phyloP scores from a whole-genome alignment of 35 echinoderm and acorn worm species.

The Holothuria glaberrima region DNA sequence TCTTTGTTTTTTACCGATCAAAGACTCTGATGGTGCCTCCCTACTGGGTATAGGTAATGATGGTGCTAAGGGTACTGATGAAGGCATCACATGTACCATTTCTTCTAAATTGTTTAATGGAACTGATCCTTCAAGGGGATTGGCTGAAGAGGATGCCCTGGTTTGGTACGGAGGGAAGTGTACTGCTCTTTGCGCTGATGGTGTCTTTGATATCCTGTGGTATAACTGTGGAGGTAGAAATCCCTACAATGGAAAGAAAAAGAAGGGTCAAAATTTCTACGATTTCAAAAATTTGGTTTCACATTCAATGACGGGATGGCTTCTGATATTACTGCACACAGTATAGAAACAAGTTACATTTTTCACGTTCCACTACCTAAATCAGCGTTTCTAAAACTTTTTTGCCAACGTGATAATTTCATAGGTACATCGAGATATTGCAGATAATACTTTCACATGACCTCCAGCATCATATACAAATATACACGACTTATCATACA shows the following conservation, averaged over 20 bases:
- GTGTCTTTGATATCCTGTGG: slow-evolving; percentile 42
- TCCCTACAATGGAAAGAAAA: slow-evolving; percentile 16
- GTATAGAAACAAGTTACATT: too few relatives aligned
- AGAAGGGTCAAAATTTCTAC: neutral
- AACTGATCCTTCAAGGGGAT: neutral
- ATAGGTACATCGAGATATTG: too few relatives aligned
- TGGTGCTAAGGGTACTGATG: neutral
- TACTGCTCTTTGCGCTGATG: slow-evolving; percentile 25
- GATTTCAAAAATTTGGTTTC: too few relatives aligned
- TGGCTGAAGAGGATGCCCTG: neutral
- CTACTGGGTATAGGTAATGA: slow-evolving; percentile 26
- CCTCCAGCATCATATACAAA: too few relatives aligned
- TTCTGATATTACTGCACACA: too few relatives aligned
- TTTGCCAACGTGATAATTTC: too few relatives aligned
- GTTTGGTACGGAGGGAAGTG: slow-evolving; percentile 34
- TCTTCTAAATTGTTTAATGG: slow-evolving; percentile 23
- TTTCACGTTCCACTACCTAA: too few relatives aligned
- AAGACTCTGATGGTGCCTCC: neutral
- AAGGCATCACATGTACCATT: slow-evolving; percentile 27
- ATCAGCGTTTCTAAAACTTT: too few relatives aligned
- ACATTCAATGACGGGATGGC: too few relatives aligned
- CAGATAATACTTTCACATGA: too few relatives aligned
- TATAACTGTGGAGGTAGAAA: slow-evolving; percentile 56
- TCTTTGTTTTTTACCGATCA: slow-evolving; percentile 29
- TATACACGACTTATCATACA: too few relatives aligned